Conservation (phyloP, 2,113 vertebrate species). For the Excalfactoria chinensis region DNA sequence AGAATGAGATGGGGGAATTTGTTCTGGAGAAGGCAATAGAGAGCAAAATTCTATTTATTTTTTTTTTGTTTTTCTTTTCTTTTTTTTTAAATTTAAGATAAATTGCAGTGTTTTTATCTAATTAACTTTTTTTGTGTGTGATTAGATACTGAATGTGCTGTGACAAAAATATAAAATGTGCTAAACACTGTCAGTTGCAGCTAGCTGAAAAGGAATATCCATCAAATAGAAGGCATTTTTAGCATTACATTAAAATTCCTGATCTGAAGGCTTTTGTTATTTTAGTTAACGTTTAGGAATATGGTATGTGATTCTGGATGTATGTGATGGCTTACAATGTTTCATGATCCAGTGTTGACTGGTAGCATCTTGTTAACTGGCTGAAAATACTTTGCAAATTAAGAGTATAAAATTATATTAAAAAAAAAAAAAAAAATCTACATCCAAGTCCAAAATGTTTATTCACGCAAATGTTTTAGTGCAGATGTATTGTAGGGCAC, state of each 20-base stretch:
- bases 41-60: no score
- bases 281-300: neutral
- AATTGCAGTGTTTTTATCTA: neutral
- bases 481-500: neutral
- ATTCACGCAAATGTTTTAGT: neutral
- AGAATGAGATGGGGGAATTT: neutral
- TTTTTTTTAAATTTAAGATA: neutral
- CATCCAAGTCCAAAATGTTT: neutral
- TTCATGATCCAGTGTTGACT: neutral
- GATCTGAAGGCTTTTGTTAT: neutral
- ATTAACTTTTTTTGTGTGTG: neutral
- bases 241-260: neutral
- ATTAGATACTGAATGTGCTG: neutral
- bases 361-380: neutral
- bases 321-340: neutral
- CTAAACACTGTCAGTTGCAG: neutral
- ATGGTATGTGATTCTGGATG: neutral
- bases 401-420: neutral
- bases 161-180: neutral
- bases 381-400: neutral
- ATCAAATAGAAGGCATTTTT: neutral
- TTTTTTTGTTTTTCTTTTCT: neutral
- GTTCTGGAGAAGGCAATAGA: neutral
- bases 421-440: neutral
- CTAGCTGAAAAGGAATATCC: neutral